Percentiles rank a stretch among this genome's conserved stretches.
Evolutionary conservation across 2,113 vertebrate genomes (phyloP).

Genomic region (Rhadina sibilatrix): DNA sequence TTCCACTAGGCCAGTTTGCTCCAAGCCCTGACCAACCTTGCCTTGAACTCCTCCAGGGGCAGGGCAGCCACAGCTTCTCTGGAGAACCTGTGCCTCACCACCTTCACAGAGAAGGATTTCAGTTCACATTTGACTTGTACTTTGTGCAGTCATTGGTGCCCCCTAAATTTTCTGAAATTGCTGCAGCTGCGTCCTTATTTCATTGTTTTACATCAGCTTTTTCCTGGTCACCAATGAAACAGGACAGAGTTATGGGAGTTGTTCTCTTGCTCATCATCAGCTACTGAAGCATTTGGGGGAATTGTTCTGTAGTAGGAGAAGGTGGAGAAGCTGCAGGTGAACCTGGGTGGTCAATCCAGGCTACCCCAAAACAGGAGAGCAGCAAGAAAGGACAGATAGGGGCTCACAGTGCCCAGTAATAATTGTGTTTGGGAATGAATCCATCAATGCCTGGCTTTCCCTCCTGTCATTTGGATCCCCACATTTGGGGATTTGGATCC

Average conservation of each 20-base stretch:
- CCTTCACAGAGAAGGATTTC: background rate
- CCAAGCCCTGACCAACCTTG: background rate
- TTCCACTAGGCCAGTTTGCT: background rate
- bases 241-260: background rate
- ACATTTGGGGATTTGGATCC: too few relatives aligned
- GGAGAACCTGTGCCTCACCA: background rate
- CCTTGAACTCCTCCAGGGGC: background rate
- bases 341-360: background rate
- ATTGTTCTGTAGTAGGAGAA: background rate
- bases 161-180: background rate
- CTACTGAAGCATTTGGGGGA: background rate
- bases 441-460: background rate
- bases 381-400: background rate
- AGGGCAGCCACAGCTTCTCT: background rate
- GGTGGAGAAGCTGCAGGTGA: background rate
- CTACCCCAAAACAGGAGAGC: background rate
- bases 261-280: background rate
- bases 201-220: background rate
- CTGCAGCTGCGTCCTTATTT: background rate
- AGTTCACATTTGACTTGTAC: fast-evolving
- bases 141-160: background rate
- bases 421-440: background rate
- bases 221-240: background rate
- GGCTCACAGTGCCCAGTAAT: background rate
- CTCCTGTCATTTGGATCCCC: background rate